Conservation (phyloP, 2,113 vertebrate genomes). For the Scopus umbretta region DNA sequence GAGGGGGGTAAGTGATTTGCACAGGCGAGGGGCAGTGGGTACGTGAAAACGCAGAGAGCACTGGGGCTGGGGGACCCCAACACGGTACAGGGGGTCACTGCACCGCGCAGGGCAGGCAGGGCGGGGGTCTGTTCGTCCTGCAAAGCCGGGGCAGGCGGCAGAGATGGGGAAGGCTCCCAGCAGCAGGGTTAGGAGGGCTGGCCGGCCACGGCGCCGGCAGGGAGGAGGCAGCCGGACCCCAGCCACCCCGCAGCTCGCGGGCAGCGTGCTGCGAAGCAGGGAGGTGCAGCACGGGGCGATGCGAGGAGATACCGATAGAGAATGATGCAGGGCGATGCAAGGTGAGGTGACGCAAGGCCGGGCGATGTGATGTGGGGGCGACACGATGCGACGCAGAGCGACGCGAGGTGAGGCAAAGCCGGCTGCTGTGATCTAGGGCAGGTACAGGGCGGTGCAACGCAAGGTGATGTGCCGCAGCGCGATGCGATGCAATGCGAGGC, state of each 20-base stretch:
- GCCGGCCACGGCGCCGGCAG: neutral
- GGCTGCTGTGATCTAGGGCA: no score
- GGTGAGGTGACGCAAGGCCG: no score
- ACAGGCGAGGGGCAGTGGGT: neutral
- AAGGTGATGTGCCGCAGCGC: neutral
- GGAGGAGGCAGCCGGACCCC: neutral
- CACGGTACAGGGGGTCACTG: neutral
- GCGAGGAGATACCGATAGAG: neutral
- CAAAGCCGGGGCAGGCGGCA: neutral
- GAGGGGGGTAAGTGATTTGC: neutral
- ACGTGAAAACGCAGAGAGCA: neutral
- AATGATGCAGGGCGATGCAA: no score
- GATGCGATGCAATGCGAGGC: neutral
- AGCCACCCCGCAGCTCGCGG: neutral
- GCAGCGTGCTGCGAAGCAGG: neutral
- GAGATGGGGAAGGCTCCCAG: neutral
- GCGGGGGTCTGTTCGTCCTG: neutral
- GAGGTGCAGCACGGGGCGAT: neutral
- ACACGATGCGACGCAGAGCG: no score
- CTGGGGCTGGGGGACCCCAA: accelerated
- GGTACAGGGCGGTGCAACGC: neutral
- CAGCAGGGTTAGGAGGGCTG: neutral
- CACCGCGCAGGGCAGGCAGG: accelerated
- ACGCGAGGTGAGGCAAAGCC: neutral
- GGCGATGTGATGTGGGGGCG: no score